Conservation (phyloP, 35 echinoderm and acorn worm species). For the Lytechinus variegatus region DNA sequence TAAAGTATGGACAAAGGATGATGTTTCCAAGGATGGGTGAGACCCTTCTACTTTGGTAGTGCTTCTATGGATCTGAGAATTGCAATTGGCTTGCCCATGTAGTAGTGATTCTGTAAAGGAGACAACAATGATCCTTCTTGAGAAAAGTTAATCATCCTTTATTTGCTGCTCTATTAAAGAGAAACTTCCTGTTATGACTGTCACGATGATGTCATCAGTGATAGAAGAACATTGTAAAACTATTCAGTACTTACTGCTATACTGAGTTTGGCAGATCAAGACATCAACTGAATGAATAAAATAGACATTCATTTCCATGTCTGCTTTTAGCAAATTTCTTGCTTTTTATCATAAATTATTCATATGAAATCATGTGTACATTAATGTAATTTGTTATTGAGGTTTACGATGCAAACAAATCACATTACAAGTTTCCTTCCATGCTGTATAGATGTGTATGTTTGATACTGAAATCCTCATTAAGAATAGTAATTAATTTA, state of each 20-base stretch:
- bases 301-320: neutral
- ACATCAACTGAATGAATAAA: neutral
- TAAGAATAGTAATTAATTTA: neutral
- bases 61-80: neutral
- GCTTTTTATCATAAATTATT: neutral
- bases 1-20: neutral
- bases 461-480: neutral
- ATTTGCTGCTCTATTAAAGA: neutral
- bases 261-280: neutral
- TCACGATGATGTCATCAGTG: neutral
- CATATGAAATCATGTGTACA: slow-evolving; percentile 12
- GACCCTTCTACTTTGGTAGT: neutral
- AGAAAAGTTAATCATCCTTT: neutral
- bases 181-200: neutral
- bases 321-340: neutral
- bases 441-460: neutral
- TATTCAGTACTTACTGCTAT: neutral
- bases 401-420: neutral
- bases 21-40: neutral
- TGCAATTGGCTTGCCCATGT: neutral
- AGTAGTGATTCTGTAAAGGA: neutral
- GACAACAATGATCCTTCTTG: neutral
- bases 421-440: neutral
- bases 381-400: neutral
- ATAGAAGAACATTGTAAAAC: neutral